Percentiles rank a stretch among this genome's conserved stretches.
Evolutionary conservation across 2,888 invertebrate species (phyloP).

Genomic region (Melitaea athalia): DNA sequence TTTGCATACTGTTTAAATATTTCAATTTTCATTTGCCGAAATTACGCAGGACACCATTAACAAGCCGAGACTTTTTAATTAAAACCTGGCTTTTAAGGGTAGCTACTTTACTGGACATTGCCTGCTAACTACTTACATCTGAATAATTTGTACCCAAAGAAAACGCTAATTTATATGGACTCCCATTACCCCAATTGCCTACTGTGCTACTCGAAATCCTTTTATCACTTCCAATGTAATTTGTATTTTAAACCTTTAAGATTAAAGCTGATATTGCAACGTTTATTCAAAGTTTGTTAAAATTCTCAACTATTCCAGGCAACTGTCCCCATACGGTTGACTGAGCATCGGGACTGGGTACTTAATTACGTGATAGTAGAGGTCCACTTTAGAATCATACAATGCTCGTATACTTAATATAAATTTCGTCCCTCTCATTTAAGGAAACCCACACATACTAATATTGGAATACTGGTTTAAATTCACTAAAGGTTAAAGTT

Average conservation of each 20-base stretch:
- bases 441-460: conserved; percentile 1
- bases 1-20: not conserved
- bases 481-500: not conserved
- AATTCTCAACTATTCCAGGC: conserved; percentile 60
- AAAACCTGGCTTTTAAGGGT: not conserved
- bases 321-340: conserved; percentile 70
- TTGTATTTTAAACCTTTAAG: conserved; percentile 33
- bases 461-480: conserved; percentile 14
- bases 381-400: conserved; percentile 65
- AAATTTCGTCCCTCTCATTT: conserved; percentile 11
- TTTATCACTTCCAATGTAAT: conserved; percentile 25
- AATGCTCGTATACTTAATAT: conserved; percentile 33
- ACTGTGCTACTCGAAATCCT: conserved; percentile 44
- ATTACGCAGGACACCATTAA: not conserved
- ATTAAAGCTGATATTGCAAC: conserved; percentile 45
- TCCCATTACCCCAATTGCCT: conserved; percentile 72
- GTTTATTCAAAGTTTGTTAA: conserved; percentile 53
- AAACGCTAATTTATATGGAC: conserved; percentile 75
- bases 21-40: not conserved
- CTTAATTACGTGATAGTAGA: conserved; percentile 79
- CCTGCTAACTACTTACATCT: conserved; percentile 68
- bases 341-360: conserved; percentile 67
- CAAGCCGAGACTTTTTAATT: not conserved
- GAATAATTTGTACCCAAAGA: conserved; percentile 69
- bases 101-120: conserved; percentile 50